These are phyloP conservation scores for Drosophila monieri DNA, from an alignment of 2,888 invertebrate species.

Conservation along the genomic window DNA sequence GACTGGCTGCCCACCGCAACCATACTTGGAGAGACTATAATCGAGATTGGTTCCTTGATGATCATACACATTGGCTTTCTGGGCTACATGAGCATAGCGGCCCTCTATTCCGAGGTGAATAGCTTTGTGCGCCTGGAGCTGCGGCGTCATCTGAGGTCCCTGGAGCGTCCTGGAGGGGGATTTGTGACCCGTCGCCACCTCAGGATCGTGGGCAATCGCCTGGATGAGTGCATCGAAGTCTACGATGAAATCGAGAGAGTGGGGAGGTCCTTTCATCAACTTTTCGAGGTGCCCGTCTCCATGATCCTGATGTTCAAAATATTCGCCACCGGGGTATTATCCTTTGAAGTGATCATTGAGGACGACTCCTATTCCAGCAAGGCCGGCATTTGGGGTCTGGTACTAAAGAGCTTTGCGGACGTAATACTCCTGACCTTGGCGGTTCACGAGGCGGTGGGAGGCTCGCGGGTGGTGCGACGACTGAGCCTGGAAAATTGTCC, in stretches of 20 bases:
- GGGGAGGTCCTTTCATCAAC: constrained; percentile 42
- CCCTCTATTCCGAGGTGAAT: constrained; percentile 56
- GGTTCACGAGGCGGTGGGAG: constrained; percentile 41
- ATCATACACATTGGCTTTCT: constrained; percentile 54
- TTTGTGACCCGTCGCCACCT: constrained; percentile 14
- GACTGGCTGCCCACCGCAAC: background rate
- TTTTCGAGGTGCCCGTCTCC: constrained; percentile 57
- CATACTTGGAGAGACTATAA: constrained; percentile 10
- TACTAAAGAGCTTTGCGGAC: constrained; percentile 34
- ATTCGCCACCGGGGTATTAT: constrained; percentile 26
- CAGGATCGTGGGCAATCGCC: constrained; percentile 8
- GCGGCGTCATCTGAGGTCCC: constrained; percentile 31
- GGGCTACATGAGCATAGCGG: constrained; percentile 58
- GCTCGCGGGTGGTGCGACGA: constrained; percentile 17
- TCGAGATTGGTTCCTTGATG: constrained; percentile 29
- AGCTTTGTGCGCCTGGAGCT: constrained; percentile 50
- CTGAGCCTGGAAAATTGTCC: constrained; percentile 43
- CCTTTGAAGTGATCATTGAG: constrained; percentile 40
- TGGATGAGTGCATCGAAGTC: constrained; percentile 49
- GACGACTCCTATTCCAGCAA: constrained; percentile 7
- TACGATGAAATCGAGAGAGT: constrained; percentile 57
- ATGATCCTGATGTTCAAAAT: constrained; percentile 38
- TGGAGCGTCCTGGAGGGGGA: constrained; percentile 19
- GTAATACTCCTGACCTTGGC: constrained; percentile 47
- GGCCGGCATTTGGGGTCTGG: constrained; percentile 18